Base-by-base conservation (phyloP, 2,113 vertebrate genomes). In the Stictonetta naevosa region DNA sequence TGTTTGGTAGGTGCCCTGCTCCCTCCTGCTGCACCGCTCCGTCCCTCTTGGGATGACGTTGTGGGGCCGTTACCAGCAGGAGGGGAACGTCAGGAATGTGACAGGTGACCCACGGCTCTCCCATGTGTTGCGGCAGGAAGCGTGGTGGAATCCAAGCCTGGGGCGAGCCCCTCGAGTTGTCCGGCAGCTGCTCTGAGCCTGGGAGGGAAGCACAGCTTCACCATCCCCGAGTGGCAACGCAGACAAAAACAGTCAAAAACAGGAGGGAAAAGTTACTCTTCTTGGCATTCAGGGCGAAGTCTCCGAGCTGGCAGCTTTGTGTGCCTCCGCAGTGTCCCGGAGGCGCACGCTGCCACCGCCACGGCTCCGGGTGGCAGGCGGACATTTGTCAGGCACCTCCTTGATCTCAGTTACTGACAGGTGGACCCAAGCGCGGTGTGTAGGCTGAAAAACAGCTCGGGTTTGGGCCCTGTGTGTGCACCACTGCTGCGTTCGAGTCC, bases 101-200 rank as follows among this genome's bases (percentile, higher is more conserved):
- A 48, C 84, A 80, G 87, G 87, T 19, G 74, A 48, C 74, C 58
- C 22, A 3, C 13, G 1, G 23, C 66, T 38, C 31, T 44, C 48
- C 83, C 83, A 11, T 63, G 58, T 72, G 83, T 64, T 23, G 16
- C 48, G 52, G 74, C 67, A 46, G 18, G 23, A 69, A 66, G 22
- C 1, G 1, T 20, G 38, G 29, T 44, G 91, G 64, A 68, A 86
- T 38, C 40, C 25, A 31, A 85, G 26, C 18, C n/a, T 46, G 4
- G 67, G 42, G 36, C 19, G 50, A 56, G 56, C 10, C 44, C n/a
- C 20, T 25, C 19, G 60, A 7, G 2, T 53, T 33, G n/a, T 40
- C 66, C 80, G 31, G 40, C 87, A 91, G 91, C 84, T 93, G 83
- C 91, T 82, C 34, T 5, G 75, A 44, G 71, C 52, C 59, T 68